A percentile compares a stretch with the other conserved stretches of the same genome.
phyloP scores from a whole-genome alignment of 1,140 invertebrate species.

The Neuroterus valhalla region DNA sequence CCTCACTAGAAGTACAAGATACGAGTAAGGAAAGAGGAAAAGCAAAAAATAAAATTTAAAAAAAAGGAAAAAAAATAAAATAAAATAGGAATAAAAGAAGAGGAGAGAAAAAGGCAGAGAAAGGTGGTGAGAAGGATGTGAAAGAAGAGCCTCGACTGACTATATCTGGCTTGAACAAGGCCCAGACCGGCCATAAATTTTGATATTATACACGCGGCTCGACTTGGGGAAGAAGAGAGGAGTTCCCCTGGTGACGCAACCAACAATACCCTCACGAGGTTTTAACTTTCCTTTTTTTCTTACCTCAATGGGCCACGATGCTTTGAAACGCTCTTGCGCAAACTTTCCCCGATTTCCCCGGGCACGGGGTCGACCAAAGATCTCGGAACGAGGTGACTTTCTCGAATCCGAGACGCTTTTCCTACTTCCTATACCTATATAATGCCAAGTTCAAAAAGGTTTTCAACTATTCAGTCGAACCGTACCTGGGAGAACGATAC shows the following conservation, averaged over 20 bases:
- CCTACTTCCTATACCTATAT: background rate
- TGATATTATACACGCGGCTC: conserved; percentile 67
- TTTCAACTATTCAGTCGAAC: conserved; percentile 27
- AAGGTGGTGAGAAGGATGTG: conserved; percentile 12
- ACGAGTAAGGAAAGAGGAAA: background rate
- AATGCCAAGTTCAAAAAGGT: background rate
- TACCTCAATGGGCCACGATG: conserved; percentile 52
- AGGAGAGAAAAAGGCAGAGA: conserved; percentile 36
- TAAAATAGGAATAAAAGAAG: conserved; percentile 27
- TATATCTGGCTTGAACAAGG: conserved; percentile 52
- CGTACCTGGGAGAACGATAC: background rate
- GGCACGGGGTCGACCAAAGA: background rate
- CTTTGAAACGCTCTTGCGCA: conserved; percentile 57
- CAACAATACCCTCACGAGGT: conserved; percentile 69
- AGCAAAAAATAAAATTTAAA: no score
- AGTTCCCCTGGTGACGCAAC: conserved; percentile 66
- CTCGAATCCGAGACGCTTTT: background rate
- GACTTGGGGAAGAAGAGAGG: conserved; percentile 42
- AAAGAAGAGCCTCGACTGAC: background rate
- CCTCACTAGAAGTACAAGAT: conserved; percentile 2
- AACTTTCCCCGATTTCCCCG: conserved; percentile 66
- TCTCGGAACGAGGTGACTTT: conserved; percentile 5
- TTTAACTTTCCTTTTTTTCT: conserved; percentile 68
- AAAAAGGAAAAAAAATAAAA: conserved; percentile 33
- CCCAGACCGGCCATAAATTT: conserved; percentile 68